phyloP scores from a whole-genome alignment of 1,140 invertebrate genomes.

The Drosophila orena region DNA sequence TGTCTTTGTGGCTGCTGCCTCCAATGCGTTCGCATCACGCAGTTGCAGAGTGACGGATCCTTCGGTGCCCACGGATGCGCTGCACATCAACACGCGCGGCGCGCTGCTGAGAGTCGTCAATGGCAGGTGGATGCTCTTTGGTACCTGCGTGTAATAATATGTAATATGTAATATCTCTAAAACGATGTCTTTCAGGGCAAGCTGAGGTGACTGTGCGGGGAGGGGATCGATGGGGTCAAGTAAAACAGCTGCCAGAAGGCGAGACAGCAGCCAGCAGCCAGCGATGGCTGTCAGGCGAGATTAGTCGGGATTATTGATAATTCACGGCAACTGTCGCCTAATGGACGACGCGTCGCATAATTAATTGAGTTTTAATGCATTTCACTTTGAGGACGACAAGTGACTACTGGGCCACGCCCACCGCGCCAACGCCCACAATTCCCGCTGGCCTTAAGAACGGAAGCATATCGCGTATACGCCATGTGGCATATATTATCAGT shows the following conservation, averaged over 20 bases:
- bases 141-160: conserved; percentile 59
- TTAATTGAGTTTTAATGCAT: conserved; percentile 78
- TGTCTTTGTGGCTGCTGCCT: conserved; percentile 46
- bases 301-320: conserved; percentile 79
- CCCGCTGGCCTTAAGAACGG: conserved; percentile 38
- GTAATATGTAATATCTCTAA: conserved; percentile 39
- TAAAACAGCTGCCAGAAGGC: conserved; percentile 57
- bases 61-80: conserved; percentile 87
- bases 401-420: neutral
- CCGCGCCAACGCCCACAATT: neutral
- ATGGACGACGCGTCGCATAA: conserved; percentile 68
- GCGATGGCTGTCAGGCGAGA: conserved; percentile 56
- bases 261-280: conserved; percentile 14
- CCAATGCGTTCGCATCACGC: conserved; percentile 85
- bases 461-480: conserved; percentile 28
- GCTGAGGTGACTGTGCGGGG: neutral
- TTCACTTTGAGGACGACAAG: conserved; percentile 34
- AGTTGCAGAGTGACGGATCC: conserved; percentile 86
- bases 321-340: conserved; percentile 68
- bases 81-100: conserved; percentile 87
- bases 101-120: conserved; percentile 86
- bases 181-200: neutral
- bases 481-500: neutral
- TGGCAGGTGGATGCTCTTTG: conserved; percentile 85
- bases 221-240: neutral